These are phyloP conservation scores for Actias luna DNA, from an alignment of 2,888 invertebrate species.

Conservation along the genomic window DNA sequence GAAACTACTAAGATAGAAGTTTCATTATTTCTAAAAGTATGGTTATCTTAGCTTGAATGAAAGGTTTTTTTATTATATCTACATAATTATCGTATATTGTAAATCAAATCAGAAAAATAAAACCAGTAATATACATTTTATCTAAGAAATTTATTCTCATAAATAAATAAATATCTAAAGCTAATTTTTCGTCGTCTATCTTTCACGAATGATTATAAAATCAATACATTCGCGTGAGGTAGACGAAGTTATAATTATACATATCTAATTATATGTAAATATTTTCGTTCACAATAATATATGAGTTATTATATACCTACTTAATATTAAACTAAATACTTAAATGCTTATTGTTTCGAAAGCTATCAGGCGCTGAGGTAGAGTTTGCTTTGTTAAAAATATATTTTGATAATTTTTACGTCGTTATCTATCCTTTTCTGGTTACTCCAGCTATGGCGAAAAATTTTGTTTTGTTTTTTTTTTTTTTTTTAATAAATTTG, in stretches of 20 bases:
- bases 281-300: background rate
- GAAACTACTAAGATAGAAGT: too few relatives aligned
- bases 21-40: too few relatives aligned
- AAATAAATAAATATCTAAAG: background rate
- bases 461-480: background rate
- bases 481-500: background rate
- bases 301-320: background rate
- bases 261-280: background rate
- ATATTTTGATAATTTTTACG: background rate
- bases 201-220: conserved; percentile 48
- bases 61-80: too few relatives aligned
- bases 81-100: background rate
- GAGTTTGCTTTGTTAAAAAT: background rate
- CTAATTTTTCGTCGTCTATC: conserved; percentile 53
- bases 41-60: too few relatives aligned
- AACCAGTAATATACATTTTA: background rate
- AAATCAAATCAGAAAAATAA: background rate
- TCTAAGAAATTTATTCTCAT: background rate
- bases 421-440: too few relatives aligned
- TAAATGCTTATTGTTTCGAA: conserved; percentile 20
- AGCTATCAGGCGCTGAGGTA: conserved; percentile 12
- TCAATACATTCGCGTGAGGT: conserved; percentile 49
- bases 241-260: conserved; percentile 51
- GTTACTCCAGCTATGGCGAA: too few relatives aligned
- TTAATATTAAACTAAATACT: background rate